Percentiles rank a stretch among this genome's conserved stretches.
These are phyloP conservation scores for Radopholus similis DNA, from an alignment of 1,140 invertebrate genomes.

Conservation along the genomic window DNA sequence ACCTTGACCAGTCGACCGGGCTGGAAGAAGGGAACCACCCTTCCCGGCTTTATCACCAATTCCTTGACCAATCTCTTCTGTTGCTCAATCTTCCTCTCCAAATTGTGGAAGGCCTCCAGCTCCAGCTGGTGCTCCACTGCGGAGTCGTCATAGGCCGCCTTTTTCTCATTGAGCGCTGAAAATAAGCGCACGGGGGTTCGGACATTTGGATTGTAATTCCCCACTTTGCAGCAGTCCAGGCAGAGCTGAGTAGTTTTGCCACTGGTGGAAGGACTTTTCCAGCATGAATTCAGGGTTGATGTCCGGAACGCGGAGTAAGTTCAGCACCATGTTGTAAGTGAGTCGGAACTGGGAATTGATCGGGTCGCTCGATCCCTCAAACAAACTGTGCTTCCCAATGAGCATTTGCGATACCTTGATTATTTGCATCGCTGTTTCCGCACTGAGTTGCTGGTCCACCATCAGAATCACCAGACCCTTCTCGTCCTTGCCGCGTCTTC, in stretches of 20 bases:
- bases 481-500: conserved; percentile 90
- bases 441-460: conserved; percentile 93
- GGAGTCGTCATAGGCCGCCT: conserved; percentile 69
- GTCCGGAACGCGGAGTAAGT: conserved; percentile 89
- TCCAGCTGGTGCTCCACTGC: conserved; percentile 69
- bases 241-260: conserved; percentile 93
- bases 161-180: conserved; percentile 57
- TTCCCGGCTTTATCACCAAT: conserved; percentile 77
- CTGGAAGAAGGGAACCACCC: conserved; percentile 86
- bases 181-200: neutral
- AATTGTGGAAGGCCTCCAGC: conserved; percentile 77
- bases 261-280: conserved; percentile 95
- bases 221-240: conserved; percentile 79
- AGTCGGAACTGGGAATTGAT: conserved; percentile 98
- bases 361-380: conserved; percentile 78
- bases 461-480: conserved; percentile 97
- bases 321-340: conserved; percentile 99
- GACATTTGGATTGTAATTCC: neutral
- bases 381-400: neutral
- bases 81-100: conserved; percentile 75
- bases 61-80: conserved; percentile 71
- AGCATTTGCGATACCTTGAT: conserved; percentile 68
- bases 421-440: conserved; percentile 76
- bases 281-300: conserved; percentile 99
- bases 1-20: conserved; percentile 86